Percentiles rank a stretch among this genome's conserved stretches.
Evolutionary conservation across 2,888 invertebrate species (phyloP).

Genomic region (Trachelus troglodyta): DNA sequence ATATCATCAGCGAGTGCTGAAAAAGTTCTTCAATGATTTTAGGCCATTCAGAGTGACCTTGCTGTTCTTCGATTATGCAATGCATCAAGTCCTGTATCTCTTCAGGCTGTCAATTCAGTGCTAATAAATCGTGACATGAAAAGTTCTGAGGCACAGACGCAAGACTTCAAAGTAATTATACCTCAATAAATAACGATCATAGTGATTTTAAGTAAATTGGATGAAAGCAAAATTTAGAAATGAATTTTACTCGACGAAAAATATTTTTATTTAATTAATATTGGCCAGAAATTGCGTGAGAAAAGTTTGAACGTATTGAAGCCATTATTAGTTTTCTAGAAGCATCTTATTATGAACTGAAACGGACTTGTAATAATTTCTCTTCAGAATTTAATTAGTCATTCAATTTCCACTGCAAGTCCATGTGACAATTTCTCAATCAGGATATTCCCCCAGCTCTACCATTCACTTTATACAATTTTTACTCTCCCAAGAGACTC

Average conservation of each 20-base stretch:
- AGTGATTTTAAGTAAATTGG: no score
- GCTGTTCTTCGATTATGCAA: slow-evolving; percentile 41
- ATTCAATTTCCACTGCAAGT: background rate
- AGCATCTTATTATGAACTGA: background rate
- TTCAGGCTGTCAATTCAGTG: slow-evolving; percentile 36
- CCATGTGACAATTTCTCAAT: background rate
- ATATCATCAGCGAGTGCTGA: background rate
- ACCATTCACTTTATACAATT: background rate
- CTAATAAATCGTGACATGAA: slow-evolving; percentile 40
- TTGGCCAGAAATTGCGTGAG: background rate
- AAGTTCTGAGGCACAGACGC: slow-evolving; percentile 27
- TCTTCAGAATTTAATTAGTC: background rate
- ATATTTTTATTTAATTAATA: background rate
- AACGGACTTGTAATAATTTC: background rate
- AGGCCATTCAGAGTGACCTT: slow-evolving; percentile 23
- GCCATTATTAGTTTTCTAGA: background rate
- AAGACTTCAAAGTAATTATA: slow-evolving; percentile 34
- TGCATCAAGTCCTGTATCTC: slow-evolving; percentile 38
- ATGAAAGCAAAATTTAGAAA: background rate
- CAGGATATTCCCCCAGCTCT: background rate
- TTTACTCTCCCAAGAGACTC: background rate
- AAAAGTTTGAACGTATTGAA: background rate
- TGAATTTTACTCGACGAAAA: background rate
- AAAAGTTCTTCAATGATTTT: background rate
- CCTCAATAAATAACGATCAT: no score